Conservation (phyloP, 2,888 invertebrate species). For the Fabriciana adippe region DNA sequence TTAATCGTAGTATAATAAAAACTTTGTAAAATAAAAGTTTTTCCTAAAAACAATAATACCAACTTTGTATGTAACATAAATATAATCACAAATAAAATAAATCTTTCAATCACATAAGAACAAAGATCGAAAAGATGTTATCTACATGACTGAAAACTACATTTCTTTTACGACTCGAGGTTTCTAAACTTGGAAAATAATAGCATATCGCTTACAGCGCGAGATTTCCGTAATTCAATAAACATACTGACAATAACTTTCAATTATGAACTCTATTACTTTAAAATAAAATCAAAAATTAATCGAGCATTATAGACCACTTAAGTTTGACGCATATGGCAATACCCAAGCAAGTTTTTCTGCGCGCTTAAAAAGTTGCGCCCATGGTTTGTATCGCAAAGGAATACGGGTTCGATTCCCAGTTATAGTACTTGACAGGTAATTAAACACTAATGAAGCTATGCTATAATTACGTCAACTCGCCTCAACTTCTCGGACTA, state of each 20-base stretch:
- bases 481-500: slow-evolving; percentile 24
- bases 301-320: slow-evolving; percentile 7
- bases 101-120: slow-evolving; percentile 1
- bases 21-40: too few species aligned
- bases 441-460: slow-evolving; percentile 39
- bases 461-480: slow-evolving; percentile 29
- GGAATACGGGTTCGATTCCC: slow-evolving; percentile 43
- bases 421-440: slow-evolving; percentile 26
- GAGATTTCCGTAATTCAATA: slow-evolving; percentile 35
- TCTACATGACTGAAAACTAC: slow-evolving; percentile 25
- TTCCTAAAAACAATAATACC: too few species aligned
- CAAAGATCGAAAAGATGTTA: slow-evolving; percentile 21
- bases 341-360: slow-evolving; percentile 36
- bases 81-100: slow-evolving; percentile 6
- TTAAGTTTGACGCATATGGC: slow-evolving; percentile 32
- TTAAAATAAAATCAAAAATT: slow-evolving; percentile 12
- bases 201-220: slow-evolving; percentile 34
- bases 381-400: slow-evolving; percentile 33
- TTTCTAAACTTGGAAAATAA: slow-evolving; percentile 37
- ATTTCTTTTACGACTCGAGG: slow-evolving; percentile 33
- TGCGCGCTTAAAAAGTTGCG: slow-evolving; percentile 27
- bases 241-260: slow-evolving; percentile 5
- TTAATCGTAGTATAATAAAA: too few species aligned
- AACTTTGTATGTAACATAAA: background rate
- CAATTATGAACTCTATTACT: slow-evolving; percentile 2